phyloP scores from a whole-genome alignment of 2,888 invertebrate genomes.

The Ferdinandea cuprea region DNA sequence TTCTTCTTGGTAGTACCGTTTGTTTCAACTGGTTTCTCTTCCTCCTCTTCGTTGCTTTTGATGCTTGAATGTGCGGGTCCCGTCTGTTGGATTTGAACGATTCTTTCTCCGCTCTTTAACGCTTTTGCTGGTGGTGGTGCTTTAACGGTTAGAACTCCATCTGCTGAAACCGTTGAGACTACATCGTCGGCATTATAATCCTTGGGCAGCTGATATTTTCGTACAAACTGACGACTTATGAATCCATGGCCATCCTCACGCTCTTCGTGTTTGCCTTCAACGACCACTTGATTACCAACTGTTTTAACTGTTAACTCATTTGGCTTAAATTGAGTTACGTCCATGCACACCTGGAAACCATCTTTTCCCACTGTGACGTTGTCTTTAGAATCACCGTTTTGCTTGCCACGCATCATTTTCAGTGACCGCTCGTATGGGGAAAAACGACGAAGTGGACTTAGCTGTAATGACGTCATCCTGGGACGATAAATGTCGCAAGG shows the following conservation, averaged over 20 bases:
- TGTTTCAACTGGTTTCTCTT: not conserved
- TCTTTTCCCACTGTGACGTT: slow-evolving; percentile 84
- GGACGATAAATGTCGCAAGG: slow-evolving; percentile 80
- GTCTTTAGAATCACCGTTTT: slow-evolving; percentile 86
- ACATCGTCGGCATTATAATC: slow-evolving; percentile 90
- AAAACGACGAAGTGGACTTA: slow-evolving; percentile 86
- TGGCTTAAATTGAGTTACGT: slow-evolving; percentile 90
- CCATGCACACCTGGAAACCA: slow-evolving; percentile 88
- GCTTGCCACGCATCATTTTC: slow-evolving; percentile 83
- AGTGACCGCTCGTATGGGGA: slow-evolving; percentile 88
- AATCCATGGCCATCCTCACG: slow-evolving; percentile 89
- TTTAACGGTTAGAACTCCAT: slow-evolving; percentile 89
- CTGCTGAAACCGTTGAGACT: slow-evolving; percentile 89
- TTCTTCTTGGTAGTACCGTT: slow-evolving; percentile 19
- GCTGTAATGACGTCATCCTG: slow-evolving; percentile 75
- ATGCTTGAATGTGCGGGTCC: slow-evolving; percentile 84
- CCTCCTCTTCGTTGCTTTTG: slow-evolving; percentile 76
- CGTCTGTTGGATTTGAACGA: slow-evolving; percentile 86
- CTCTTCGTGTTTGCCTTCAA: slow-evolving; percentile 91
- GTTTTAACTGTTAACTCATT: slow-evolving; percentile 91
- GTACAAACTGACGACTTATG: slow-evolving; percentile 89
- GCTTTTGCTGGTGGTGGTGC: slow-evolving; percentile 86
- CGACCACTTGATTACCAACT: slow-evolving; percentile 87
- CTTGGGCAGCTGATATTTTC: slow-evolving; percentile 89
- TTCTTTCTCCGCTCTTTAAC: slow-evolving; percentile 80